phyloP scores from a whole-genome alignment of 2,113 vertebrate species.

The Myotis yumanensis region DNA sequence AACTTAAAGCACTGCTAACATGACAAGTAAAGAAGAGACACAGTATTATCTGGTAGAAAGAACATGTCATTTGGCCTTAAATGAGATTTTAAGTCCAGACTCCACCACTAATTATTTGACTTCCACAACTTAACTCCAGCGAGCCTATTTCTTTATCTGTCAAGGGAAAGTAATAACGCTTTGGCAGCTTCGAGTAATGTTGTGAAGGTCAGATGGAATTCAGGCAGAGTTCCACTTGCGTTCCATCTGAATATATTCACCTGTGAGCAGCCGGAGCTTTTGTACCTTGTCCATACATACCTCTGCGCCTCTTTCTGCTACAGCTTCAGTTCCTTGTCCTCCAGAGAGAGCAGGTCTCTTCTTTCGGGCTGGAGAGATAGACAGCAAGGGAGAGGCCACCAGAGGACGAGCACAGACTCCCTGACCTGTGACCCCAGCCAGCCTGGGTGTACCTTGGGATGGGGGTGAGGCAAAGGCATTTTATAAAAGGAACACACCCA shows the following conservation, averaged over 20 bases:
- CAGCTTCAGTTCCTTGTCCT: background rate
- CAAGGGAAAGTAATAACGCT: background rate
- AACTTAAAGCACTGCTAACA: background rate
- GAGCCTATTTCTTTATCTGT: background rate
- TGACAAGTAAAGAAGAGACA: background rate
- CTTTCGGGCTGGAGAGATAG: background rate
- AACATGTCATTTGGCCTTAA: background rate
- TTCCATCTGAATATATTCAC: background rate
- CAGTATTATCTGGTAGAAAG: background rate
- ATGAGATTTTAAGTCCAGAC: slow-evolving; percentile 32
- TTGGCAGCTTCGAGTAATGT: background rate
- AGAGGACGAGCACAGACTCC: background rate
- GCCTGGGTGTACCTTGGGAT: background rate
- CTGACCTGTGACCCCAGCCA: background rate
- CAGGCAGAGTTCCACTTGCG: background rate
- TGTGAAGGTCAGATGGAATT: background rate
- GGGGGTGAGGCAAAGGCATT: background rate
- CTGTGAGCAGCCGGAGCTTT: background rate
- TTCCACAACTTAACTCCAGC: background rate
- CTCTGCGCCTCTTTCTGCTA: background rate
- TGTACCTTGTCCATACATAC: background rate
- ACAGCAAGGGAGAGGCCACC: background rate
- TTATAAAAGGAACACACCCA: no score
- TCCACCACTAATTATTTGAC: background rate
- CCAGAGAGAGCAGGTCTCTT: background rate